Base-by-base conservation (phyloP, 1,140 invertebrate genomes). In the Teleogryllus occipitalis region DNA sequence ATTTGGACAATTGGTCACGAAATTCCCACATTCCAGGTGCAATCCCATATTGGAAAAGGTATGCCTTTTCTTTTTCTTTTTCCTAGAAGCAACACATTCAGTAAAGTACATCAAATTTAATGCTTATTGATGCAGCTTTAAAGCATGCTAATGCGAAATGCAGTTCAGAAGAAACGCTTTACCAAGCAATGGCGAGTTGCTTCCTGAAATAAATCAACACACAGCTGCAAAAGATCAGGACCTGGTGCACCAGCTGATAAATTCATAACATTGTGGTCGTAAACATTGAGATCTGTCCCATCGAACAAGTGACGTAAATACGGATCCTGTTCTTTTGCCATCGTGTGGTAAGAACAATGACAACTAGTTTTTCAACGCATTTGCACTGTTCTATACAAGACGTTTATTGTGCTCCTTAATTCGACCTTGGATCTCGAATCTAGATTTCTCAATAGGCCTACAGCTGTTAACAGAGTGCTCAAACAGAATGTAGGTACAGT, bases 1-100 rank as follows among this genome's bases (percentile, higher is more conserved):
- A 90, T 77, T 87, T 85, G 0, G 87, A 83, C 74, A 90, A 85
- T 78, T 87, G 87, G n/a, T 86, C 84, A 18, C 89, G 86, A 78
- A 86, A 86, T 80, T 88, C 88, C 85, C 85, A 89, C 8, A 85
- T 81, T 2, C 89, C 89, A 27, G 85, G 83, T 14, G 87, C 87
- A 14, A 87, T 85, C 10, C 89, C 89, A 83, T 90, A 90, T 84
- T 90, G 89, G 82, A 89, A 90, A 0, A 90, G 83, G 82, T 87
- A 54, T 86, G 87, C 47, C 86, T 88, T 80, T 85, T 82, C 46
- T 86, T 85, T 78, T 87, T 86, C 88, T 80, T 85, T 84, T 72
- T 86, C 83, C 89, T 90, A 78, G 47, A 81, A 81, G 0, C 54
- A 65, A 27, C 12, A 78, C 8, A 47, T 47, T 7, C 48, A 47